Evolutionary conservation across 2,888 invertebrate species (phyloP).

Genomic region (Meandrusa payeni): DNA sequence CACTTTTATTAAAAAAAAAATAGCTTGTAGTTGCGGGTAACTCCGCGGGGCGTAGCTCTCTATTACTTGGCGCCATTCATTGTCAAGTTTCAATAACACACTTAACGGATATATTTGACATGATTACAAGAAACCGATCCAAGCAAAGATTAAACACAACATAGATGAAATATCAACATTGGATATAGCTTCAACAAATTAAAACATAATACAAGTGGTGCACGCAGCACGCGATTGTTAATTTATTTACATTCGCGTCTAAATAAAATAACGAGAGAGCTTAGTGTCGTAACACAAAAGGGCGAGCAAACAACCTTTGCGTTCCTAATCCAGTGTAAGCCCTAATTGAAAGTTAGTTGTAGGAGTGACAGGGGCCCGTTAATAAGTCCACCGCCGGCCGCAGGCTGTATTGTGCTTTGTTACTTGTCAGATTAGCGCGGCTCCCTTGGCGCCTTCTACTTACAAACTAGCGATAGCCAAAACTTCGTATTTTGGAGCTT

Average conservation of each 20-base stretch:
- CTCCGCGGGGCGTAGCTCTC: too few relatives aligned
- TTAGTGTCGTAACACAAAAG: slow-evolving; percentile 16
- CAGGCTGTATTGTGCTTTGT: slow-evolving; percentile 47
- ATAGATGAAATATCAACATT: slow-evolving; percentile 4
- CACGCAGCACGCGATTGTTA: slow-evolving; percentile 10
- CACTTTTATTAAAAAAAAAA: too few relatives aligned
- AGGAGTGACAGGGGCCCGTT: slow-evolving; percentile 52
- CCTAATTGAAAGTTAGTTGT: slow-evolving; percentile 55
- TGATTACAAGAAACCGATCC: background rate
- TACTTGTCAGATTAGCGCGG: slow-evolving; percentile 53
- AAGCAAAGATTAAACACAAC: slow-evolving; percentile 4
- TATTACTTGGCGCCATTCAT: too few relatives aligned
- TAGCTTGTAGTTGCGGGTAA: too few relatives aligned
- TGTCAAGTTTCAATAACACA: too few relatives aligned
- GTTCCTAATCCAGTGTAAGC: slow-evolving; percentile 35
- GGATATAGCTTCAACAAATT: background rate
- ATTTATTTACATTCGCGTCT: slow-evolving; percentile 20
- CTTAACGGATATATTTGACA: background rate
- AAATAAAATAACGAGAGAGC: slow-evolving; percentile 7
- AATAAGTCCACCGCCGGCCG: slow-evolving; percentile 45
- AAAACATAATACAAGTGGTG: background rate
- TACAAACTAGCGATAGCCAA: slow-evolving; percentile 47
- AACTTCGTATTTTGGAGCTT: slow-evolving; percentile 39
- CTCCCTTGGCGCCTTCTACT: slow-evolving; percentile 47
- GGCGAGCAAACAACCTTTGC: slow-evolving; percentile 23